phyloP scores from a whole-genome alignment of 1,140 invertebrate genomes.

The Proctacanthus coquilletti region DNA sequence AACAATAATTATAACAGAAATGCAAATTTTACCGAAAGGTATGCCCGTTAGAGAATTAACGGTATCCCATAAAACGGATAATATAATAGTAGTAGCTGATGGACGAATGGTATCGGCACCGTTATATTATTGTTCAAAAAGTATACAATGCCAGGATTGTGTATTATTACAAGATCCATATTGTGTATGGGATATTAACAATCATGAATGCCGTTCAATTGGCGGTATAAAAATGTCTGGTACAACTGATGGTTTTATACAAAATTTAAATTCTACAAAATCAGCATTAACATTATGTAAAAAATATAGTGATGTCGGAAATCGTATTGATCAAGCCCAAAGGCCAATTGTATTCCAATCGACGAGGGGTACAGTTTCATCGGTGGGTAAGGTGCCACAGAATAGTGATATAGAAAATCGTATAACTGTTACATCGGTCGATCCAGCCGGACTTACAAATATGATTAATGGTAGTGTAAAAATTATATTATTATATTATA shows the following conservation, averaged over 20 bases:
- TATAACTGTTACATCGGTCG: not conserved
- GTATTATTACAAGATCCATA: constrained; percentile 90
- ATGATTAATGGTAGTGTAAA: not conserved
- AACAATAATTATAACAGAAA: constrained; percentile 72
- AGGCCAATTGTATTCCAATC: not conserved
- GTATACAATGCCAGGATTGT: constrained; percentile 57
- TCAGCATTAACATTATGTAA: constrained; percentile 32
- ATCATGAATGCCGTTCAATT: constrained; percentile 55
- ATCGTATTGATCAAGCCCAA: not conserved
- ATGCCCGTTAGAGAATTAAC: constrained; percentile 55
- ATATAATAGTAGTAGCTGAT: constrained; percentile 80
- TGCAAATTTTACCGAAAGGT: constrained; percentile 52
- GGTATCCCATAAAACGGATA: constrained; percentile 46
- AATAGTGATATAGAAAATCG: too few relatives aligned
- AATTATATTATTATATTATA: too few relatives aligned
- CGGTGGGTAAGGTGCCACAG: not conserved
- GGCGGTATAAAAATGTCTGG: constrained; percentile 43
- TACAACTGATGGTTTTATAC: constrained; percentile 50
- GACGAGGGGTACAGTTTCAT: constrained; percentile 3
- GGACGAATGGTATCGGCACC: constrained; percentile 75
- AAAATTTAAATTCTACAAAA: constrained; percentile 53
- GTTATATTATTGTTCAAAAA: constrained; percentile 60
- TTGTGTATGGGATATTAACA: constrained; percentile 84
- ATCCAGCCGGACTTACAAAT: not conserved
- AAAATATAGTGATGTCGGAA: constrained; percentile 10